Evolutionary conservation across 2,113 vertebrate genomes (phyloP).

Genomic region (Alouatta palliata): DNA sequence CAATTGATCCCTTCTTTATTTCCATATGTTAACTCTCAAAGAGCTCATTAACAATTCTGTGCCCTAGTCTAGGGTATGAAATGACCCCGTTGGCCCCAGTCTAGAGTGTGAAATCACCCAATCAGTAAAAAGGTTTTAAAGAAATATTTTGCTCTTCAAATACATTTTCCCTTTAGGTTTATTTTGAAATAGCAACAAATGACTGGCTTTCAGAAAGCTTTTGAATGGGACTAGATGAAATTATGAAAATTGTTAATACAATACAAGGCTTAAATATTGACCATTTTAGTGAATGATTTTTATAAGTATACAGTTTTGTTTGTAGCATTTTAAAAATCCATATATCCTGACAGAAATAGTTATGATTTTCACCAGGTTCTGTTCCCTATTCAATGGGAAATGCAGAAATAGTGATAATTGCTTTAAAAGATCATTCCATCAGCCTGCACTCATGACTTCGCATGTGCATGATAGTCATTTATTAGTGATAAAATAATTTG

Average conservation of each 20-base stretch:
- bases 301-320: slow-evolving; percentile 10
- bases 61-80: not conserved
- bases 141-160: not conserved
- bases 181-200: not conserved
- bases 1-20: not conserved
- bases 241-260: not conserved
- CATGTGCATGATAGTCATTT: slow-evolving; percentile 47
- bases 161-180: not conserved
- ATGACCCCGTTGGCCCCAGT: not conserved
- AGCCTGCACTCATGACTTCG: not conserved
- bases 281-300: not conserved
- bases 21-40: not conserved
- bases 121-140: not conserved
- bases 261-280: not conserved
- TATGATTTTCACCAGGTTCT: slow-evolving; percentile 9
- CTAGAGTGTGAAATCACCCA: not conserved
- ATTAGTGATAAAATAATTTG: slow-evolving; percentile 54
- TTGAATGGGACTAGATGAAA: not conserved
- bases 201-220: not conserved
- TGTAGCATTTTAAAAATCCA: not conserved
- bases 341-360: slow-evolving; percentile 22
- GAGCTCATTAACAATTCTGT: not conserved
- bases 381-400: slow-evolving; percentile 34
- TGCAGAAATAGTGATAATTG: not conserved
- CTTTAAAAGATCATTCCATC: not conserved